Evolutionary conservation across 1,140 invertebrate genomes (phyloP).

Genomic region (Zophobas morio): DNA sequence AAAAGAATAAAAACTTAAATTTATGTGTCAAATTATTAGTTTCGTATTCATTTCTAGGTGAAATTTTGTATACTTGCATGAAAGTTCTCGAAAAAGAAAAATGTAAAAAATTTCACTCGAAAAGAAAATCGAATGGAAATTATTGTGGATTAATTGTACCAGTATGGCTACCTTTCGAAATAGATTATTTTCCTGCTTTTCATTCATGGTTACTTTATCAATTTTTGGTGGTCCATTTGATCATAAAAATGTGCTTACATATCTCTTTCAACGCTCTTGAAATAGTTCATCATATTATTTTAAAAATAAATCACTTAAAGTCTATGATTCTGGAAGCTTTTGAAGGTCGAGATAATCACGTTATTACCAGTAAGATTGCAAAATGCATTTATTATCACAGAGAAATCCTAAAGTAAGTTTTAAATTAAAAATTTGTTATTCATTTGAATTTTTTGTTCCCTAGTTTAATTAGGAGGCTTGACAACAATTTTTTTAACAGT

Average conservation of each 20-base stretch:
- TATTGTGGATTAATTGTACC: not conserved
- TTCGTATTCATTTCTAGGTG: not conserved
- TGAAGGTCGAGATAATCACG: not conserved
- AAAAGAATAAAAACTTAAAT: not conserved
- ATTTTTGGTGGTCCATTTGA: not conserved
- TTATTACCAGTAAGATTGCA: not conserved
- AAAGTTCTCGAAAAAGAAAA: not conserved
- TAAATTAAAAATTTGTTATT: not conserved
- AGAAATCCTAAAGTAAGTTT: not conserved
- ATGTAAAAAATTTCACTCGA: not conserved
- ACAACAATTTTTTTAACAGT: not conserved
- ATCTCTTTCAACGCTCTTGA: not conserved
- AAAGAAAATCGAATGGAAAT: not conserved
- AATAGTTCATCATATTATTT: not conserved
- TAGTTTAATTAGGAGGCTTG: not conserved
- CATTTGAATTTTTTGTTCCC: not conserved
- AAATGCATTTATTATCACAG: slow-evolving; percentile 1
- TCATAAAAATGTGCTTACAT: not conserved
- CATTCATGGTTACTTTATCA: not conserved
- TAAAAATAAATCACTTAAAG: slow-evolving; percentile 3
- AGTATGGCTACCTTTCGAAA: not conserved
- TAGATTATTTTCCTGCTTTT: slow-evolving; percentile 16
- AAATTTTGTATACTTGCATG: not conserved
- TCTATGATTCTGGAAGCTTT: not conserved
- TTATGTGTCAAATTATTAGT: not conserved